Percentiles rank a stretch among this genome's conserved stretches.
These are phyloP conservation scores for Standfussiana lucernea DNA, from an alignment of 2,888 invertebrate genomes.

Conservation along the genomic window DNA sequence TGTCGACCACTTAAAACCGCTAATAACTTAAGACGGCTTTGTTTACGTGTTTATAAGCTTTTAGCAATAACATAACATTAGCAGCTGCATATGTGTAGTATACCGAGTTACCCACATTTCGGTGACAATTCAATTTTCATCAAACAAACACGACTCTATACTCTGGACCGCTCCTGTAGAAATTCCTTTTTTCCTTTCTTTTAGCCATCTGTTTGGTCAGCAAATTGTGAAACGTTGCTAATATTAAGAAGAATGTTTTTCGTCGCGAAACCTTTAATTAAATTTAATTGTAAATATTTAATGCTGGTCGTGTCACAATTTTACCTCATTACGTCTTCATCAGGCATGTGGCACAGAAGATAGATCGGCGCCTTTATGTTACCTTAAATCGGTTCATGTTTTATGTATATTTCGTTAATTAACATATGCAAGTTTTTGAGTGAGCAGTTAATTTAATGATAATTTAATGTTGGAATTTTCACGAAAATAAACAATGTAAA, in stretches of 20 bases:
- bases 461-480: constrained; percentile 5
- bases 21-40: constrained; percentile 1
- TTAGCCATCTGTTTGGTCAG: constrained; percentile 46
- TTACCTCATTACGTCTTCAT: constrained; percentile 63
- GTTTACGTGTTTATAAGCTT: constrained; percentile 4
- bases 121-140: background rate
- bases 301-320: constrained; percentile 42
- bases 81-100: background rate
- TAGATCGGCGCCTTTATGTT: constrained; percentile 36
- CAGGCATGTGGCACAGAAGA: constrained; percentile 14
- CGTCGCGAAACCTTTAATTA: constrained; percentile 58
- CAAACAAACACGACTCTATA: background rate
- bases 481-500: constrained; percentile 21
- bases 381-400: constrained; percentile 35
- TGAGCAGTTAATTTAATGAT: constrained; percentile 15
- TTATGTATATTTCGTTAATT: constrained; percentile 48
- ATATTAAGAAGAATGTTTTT: constrained; percentile 32
- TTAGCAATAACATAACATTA: background rate
- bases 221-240: constrained; percentile 49
- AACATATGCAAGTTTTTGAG: constrained; percentile 11
- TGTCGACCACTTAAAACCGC: too few species aligned
- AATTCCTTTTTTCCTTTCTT: background rate
- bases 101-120: background rate
- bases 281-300: constrained; percentile 52
- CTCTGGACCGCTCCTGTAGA: background rate